A percentile compares a stretch with the other conserved stretches of the same genome.
Conservation (phyloP, 2,113 vertebrate species). For the Canis aureus region DNA sequence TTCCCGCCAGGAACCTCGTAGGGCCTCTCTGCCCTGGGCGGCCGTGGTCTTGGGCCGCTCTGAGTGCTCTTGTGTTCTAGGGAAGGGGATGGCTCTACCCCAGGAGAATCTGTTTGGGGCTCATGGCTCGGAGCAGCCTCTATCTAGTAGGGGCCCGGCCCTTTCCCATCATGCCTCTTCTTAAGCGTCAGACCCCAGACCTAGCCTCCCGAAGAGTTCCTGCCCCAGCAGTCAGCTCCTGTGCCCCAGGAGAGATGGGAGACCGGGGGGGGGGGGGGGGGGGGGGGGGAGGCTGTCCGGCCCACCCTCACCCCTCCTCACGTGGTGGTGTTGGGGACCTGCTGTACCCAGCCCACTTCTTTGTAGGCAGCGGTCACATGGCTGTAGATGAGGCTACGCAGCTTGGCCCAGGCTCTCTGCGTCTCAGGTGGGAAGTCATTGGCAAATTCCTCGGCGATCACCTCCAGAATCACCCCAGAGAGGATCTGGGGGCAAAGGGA, state of each 20-base stretch:
- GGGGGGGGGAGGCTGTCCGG: constrained; percentile 21
- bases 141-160: not conserved
- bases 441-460: constrained; percentile 94
- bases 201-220: not conserved
- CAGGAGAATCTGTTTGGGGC: not conserved
- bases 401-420: constrained; percentile 95
- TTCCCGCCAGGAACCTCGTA: not conserved
- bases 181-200: not conserved
- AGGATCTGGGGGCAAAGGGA: constrained; percentile 90
- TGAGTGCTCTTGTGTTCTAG: not conserved
- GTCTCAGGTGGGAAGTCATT: constrained; percentile 94
- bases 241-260: not conserved
- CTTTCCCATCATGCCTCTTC: not conserved
- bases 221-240: not conserved
- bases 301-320: constrained; percentile 86
- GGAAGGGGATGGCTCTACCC: not conserved
- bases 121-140: not conserved
- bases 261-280: not conserved
- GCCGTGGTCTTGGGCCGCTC: not conserved
- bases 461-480: constrained; percentile 94
- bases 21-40: not conserved
- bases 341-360: constrained; percentile 97
- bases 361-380: constrained; percentile 96
- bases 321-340: constrained; percentile 93
- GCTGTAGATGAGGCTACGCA: constrained; percentile 94